These are phyloP conservation scores for Lottia scabra DNA, from an alignment of 2,888 invertebrate genomes.

Conservation along the genomic window DNA sequence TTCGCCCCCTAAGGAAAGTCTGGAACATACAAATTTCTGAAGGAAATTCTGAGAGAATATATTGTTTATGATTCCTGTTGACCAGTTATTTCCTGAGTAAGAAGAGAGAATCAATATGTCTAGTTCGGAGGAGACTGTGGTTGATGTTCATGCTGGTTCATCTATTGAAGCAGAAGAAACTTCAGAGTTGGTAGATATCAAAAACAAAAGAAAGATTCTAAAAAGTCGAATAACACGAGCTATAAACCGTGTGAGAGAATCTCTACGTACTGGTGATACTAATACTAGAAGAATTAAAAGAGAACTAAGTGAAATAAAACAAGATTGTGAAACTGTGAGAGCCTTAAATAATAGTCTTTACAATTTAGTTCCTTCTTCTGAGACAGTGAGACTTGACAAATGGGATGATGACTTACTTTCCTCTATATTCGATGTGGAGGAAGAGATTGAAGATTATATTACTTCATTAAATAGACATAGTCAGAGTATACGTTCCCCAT, in stretches of 20 bases:
- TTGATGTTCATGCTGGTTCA: not conserved
- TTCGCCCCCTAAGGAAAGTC: not conserved
- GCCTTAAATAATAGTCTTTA: not conserved
- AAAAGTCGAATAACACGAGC: constrained; percentile 7
- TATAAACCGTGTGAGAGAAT: constrained; percentile 3
- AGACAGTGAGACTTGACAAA: not conserved
- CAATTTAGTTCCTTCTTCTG: not conserved
- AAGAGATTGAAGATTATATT: not conserved
- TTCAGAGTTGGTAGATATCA: not conserved
- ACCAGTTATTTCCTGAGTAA: not conserved
- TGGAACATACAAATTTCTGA: not conserved
- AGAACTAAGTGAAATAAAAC: not conserved
- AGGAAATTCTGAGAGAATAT: no score
- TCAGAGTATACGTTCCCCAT: no score
- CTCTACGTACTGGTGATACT: not conserved
- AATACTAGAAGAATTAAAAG: not conserved
- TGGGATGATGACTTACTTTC: not conserved
- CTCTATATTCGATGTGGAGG: not conserved
- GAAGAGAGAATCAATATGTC: not conserved
- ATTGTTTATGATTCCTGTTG: no score
- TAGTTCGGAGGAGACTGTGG: not conserved
- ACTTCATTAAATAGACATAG: no score
- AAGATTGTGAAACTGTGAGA: not conserved
- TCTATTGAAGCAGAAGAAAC: not conserved
- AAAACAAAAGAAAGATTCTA: not conserved